These are phyloP conservation scores for Nothocercus julius DNA, from an alignment of 2,113 vertebrate species.

Conservation along the genomic window DNA sequence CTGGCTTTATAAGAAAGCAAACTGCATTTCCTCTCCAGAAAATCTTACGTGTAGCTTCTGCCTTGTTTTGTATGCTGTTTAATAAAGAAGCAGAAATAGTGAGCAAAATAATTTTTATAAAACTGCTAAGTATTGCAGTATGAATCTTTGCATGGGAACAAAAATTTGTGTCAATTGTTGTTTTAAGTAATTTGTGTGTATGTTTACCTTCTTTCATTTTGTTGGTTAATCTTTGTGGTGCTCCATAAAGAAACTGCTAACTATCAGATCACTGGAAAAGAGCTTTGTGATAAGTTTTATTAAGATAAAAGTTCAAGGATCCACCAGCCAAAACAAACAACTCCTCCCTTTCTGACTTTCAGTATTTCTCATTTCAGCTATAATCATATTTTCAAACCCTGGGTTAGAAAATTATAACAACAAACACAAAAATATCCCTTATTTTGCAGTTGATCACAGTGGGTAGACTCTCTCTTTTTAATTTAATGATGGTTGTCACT, in stretches of 20 bases:
- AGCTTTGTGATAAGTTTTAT: neutral
- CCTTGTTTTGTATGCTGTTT: neutral
- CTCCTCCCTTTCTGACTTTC: neutral
- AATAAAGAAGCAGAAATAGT: neutral
- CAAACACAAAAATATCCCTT: neutral
- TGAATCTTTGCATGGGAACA: neutral
- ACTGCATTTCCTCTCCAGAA: neutral
- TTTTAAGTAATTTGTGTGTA: neutral
- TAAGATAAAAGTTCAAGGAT: neutral
- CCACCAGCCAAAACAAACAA: neutral
- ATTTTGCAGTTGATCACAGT: neutral
- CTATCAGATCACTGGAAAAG: neutral
- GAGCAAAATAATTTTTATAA: neutral
- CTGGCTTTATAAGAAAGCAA: neutral
- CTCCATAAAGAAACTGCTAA: neutral
- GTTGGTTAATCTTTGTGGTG: neutral
- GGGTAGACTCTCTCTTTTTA: neutral
- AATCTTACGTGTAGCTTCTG: neutral
- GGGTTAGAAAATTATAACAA: neutral
- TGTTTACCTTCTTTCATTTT: neutral
- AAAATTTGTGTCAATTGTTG: neutral
- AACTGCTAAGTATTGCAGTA: neutral
- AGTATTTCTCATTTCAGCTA: neutral
- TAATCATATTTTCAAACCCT: neutral
- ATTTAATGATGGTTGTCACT: neutral